Evolutionary conservation across 1,140 invertebrate species (phyloP).

Genomic region (Drosophila lacteicornis): DNA sequence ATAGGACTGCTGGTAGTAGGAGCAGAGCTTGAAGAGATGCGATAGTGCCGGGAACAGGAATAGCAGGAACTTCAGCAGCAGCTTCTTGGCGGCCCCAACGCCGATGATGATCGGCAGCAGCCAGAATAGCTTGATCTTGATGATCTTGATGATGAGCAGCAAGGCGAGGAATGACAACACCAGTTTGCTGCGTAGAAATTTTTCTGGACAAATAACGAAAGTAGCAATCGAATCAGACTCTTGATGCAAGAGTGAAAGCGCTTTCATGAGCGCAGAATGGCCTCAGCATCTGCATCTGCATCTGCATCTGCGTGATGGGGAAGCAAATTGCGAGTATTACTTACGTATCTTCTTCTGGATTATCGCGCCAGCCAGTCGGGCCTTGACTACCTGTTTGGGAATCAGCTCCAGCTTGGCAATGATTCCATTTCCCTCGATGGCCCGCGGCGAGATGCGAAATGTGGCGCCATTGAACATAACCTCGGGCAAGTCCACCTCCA

Average conservation of each 20-base stretch:
- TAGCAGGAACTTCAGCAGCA: slow-evolving; percentile 91
- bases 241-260: slow-evolving; percentile 70
- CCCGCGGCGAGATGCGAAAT: slow-evolving; percentile 89
- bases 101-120: slow-evolving; percentile 90
- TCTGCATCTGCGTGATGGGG: slow-evolving; percentile 17
- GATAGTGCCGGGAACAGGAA: slow-evolving; percentile 92
- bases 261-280: slow-evolving; percentile 20
- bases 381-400: slow-evolving; percentile 84
- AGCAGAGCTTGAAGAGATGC: slow-evolving; percentile 93
- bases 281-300: slow-evolving; percentile 11
- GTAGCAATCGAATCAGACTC: slow-evolving; percentile 47
- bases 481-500: slow-evolving; percentile 89
- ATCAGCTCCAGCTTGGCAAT: slow-evolving; percentile 90
- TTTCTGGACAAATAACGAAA: slow-evolving; percentile 86
- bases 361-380: slow-evolving; percentile 86
- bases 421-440: slow-evolving; percentile 90
- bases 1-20: slow-evolving; percentile 90
- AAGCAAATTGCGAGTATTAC: slow-evolving; percentile 67
- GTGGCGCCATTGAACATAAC: slow-evolving; percentile 89
- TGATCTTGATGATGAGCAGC: slow-evolving; percentile 91
- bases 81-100: slow-evolving; percentile 92
- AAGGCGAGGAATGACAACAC: slow-evolving; percentile 90
- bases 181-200: slow-evolving; percentile 91
- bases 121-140: slow-evolving; percentile 91
- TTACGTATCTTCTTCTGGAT: slow-evolving; percentile 91